Evolutionary conservation across 2,113 vertebrate genomes (phyloP).

Genomic region (Macquaria australasica): DNA sequence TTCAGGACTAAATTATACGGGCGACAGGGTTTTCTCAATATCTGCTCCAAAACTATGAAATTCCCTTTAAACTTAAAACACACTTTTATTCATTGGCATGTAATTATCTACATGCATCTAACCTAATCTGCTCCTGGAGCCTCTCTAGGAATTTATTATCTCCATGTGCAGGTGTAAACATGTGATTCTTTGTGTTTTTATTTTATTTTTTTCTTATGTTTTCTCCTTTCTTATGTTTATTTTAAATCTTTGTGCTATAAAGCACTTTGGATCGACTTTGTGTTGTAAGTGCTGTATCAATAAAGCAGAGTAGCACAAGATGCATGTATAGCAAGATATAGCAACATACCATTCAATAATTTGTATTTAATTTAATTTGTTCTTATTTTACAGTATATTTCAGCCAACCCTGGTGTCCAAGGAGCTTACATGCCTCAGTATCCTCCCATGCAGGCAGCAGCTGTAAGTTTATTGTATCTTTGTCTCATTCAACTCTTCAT

Average conservation of each 20-base stretch:
- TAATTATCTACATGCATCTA: no score
- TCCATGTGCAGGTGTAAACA: not conserved
- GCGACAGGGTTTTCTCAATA: no score
- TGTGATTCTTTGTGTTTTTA: not conserved
- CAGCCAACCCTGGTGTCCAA: slow-evolving; percentile 95
- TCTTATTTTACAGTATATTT: slow-evolving; percentile 90
- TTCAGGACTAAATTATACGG: not conserved
- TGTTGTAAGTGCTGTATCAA: not conserved
- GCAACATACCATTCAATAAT: not conserved
- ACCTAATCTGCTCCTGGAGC: not conserved
- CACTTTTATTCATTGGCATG: no score
- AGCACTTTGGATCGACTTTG: not conserved
- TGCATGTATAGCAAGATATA: not conserved
- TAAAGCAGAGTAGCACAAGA: not conserved
- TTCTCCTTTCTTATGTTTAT: not conserved
- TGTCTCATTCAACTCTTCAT: slow-evolving; percentile 7
- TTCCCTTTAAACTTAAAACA: no score
- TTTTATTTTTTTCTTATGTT: not conserved
- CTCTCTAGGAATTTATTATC: not conserved
- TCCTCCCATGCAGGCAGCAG: slow-evolving; percentile 91
- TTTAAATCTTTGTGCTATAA: not conserved
- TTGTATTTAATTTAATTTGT: not conserved
- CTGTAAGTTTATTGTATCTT: slow-evolving; percentile 83
- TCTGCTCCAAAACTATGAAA: no score
- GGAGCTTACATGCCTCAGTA: slow-evolving; percentile 97